phyloP scores from a whole-genome alignment of 2,797 vertebrate genomes.

The Gymnoscopelus braueri region DNA sequence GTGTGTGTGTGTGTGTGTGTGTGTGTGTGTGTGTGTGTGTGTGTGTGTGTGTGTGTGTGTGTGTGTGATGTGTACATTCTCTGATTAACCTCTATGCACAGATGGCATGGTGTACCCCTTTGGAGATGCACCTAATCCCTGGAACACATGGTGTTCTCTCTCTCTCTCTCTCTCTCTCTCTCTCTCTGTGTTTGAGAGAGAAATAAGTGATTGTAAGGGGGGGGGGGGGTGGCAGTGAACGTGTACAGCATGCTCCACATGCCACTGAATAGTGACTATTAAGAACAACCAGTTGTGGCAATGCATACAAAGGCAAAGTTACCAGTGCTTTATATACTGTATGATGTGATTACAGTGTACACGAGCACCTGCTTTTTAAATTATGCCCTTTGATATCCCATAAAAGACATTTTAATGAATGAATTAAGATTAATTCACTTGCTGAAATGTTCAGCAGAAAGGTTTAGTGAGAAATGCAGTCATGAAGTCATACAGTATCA shows the following conservation, averaged over 20 bases:
- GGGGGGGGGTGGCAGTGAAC: not conserved
- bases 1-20: not conserved
- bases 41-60: conserved; percentile 1
- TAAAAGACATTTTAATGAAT: not conserved
- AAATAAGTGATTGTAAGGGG: not conserved
- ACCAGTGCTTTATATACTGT: not conserved
- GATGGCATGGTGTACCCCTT: conserved; percentile 62
- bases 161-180: not conserved
- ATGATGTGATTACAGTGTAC: not conserved
- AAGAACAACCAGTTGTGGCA: not conserved
- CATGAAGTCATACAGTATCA: not conserved
- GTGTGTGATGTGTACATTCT: conserved; percentile 19
- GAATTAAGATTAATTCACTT: not conserved
- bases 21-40: conserved; percentile 19
- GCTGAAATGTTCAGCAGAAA: not conserved
- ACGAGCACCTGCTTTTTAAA: not conserved
- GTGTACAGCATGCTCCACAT: not conserved
- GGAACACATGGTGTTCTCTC: conserved; percentile 52
- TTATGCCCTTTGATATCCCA: conserved; percentile 1
- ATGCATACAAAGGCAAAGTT: not conserved
- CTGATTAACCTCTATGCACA: conserved; percentile 59
- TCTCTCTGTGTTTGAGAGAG: conserved; percentile 12
- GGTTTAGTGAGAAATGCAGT: not conserved
- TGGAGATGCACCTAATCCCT: conserved; percentile 59
- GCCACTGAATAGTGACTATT: not conserved